Evolutionary conservation across 2,888 invertebrate species (phyloP).

Genomic region (Nemotelus pantherinus): DNA sequence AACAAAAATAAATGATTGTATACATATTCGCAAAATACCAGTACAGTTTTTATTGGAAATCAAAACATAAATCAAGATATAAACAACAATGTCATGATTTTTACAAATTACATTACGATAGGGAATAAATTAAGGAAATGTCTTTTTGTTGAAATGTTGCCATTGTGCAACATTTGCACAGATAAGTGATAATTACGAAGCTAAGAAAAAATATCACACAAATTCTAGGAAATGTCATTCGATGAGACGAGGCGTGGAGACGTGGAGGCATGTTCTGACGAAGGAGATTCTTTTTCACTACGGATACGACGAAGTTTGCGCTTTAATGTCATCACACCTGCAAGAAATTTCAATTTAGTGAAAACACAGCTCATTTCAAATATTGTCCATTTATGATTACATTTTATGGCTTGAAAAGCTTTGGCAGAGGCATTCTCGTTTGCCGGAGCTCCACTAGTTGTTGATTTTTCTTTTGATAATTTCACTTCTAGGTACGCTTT

Average conservation of each 20-base stretch:
- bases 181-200: background rate
- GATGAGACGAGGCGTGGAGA: background rate
- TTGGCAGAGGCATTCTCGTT: constrained; percentile 60
- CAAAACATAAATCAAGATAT: background rate
- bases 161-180: constrained; percentile 1
- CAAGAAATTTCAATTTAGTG: background rate
- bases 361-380: background rate
- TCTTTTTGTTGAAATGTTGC: constrained; percentile 18
- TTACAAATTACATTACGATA: constrained; percentile 1
- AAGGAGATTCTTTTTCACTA: constrained; percentile 61
- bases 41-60: background rate
- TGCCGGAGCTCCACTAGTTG: constrained; percentile 51
- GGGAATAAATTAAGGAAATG: constrained; percentile 36
- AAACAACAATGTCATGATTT: background rate
- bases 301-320: constrained; percentile 64
- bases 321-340: constrained; percentile 64
- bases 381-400: constrained; percentile 52
- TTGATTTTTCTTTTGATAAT: constrained; percentile 59
- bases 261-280: constrained; percentile 56
- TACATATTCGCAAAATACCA: background rate
- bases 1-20: too few species aligned
- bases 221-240: constrained; percentile 28
- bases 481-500: constrained; percentile 63
- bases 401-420: constrained; percentile 65
- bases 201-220: constrained; percentile 24